Evolutionary conservation across 2,888 invertebrate genomes (phyloP), one percentile per base, ranked within the genome.

Genomic region (Thumatha senex): DNA sequence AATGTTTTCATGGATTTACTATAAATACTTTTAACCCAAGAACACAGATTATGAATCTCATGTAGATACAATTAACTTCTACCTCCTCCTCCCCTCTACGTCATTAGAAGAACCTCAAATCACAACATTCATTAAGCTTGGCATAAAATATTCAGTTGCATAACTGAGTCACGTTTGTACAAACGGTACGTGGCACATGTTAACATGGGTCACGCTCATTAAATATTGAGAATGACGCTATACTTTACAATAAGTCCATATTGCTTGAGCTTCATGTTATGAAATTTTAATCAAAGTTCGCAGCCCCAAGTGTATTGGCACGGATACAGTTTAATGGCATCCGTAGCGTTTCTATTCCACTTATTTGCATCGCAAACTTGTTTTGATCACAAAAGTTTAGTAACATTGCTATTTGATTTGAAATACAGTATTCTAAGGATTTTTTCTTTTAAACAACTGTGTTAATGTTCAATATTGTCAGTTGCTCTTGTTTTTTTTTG

Each of bases 221-320:
- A 83, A 86, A 83, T 81, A 86, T 85, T 84, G 70, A 86, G 68
- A 72, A 75, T 74, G 67, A 73, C 63, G 73, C 70, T 76, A 79
- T 84, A 85, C 80, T 84, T 82, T 79, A 83, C 80, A 85, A 80
- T 82, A 77, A 83, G 74, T 74, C 76, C 63, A 76, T 70, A 72
- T 70, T 76, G 76, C 73, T 81, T 84, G 81, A 80, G 78, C 82
- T 74, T 69, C 72, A 73, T 77, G 80, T 82, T 84, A 83, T 88
- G 86, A 87, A 89, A 88, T 85, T 88, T 87, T 88, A 89, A 89
- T 89, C 89, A 88, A 89, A 87, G 80, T 86, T 84, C 73, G 72
- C 71, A 75, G 74, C 79, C 86, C 82, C 82, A 68, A 70, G 85
- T 70, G 85, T 78, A 84, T 86, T 68, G 75, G 73, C 67, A 60